Evolutionary conservation across 2,888 invertebrate species (phyloP).

Genomic region (Trissonchulus latispiculum): DNA sequence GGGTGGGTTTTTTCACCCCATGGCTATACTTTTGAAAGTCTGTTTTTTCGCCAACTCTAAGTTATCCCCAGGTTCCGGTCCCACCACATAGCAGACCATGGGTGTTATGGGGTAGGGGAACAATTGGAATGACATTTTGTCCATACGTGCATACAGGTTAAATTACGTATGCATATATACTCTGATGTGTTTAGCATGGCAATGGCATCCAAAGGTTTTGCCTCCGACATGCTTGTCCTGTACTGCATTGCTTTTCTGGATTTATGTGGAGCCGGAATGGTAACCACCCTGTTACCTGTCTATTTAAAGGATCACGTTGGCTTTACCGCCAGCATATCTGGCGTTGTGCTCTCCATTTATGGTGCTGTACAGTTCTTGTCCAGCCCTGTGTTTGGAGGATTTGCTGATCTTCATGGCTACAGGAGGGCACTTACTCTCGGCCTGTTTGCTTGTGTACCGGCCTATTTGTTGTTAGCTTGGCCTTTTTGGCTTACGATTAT

Average conservation of each 20-base stretch:
- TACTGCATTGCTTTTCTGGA: constrained; percentile 26
- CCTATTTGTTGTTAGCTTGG: constrained; percentile 12
- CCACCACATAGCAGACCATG: no score
- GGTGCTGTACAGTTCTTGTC: constrained; percentile 25
- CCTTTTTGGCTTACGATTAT: constrained; percentile 12
- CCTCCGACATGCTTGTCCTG: constrained; percentile 18
- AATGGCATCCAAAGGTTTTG: no score
- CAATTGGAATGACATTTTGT: no score
- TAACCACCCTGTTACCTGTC: constrained; percentile 20
- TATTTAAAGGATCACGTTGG: constrained; percentile 21
- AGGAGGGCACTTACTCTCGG: background rate
- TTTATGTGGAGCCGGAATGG: constrained; percentile 25
- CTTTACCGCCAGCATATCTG: constrained; percentile 21
- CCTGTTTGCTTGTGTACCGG: constrained; percentile 17
- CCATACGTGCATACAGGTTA: no score
- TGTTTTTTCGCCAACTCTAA: no score
- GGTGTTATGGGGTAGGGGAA: no score
- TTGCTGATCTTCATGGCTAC: constrained; percentile 16
- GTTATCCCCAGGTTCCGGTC: no score
- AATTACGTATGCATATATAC: no score
- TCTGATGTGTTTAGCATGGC: no score
- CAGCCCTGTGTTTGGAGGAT: constrained; percentile 23
- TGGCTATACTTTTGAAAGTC: no score
- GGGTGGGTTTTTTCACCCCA: no score
- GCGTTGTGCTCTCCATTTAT: constrained; percentile 24